Conservation (phyloP, 1,140 invertebrate genomes). For the Anoplolepis gracilipes region DNA sequence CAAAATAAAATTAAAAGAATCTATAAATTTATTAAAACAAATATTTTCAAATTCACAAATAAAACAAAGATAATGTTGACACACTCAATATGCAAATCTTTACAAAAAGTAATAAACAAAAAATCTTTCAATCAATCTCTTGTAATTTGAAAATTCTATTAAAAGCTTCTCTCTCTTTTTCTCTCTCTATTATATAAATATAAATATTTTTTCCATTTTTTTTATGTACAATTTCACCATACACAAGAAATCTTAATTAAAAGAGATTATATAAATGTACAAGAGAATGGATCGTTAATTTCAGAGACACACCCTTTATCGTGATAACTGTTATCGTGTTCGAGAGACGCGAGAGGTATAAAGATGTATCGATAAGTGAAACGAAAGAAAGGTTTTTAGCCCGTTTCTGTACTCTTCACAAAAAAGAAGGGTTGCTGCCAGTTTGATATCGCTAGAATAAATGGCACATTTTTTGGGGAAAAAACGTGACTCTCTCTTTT, state of each 20-base stretch:
- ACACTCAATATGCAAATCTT: neutral
- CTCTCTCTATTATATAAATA: neutral
- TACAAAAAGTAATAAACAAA: neutral
- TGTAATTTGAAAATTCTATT: neutral
- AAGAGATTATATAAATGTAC: neutral
- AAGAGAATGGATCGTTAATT: conserved; percentile 40
- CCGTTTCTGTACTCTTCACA: neutral
- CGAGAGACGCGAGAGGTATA: neutral
- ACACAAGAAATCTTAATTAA: neutral
- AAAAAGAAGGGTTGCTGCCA: neutral
- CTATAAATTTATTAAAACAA: neutral
- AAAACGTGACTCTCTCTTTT: neutral
- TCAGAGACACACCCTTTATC: conserved; percentile 14
- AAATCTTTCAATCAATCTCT: neutral
- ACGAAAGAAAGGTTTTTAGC: conserved; percentile 35
- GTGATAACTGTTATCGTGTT: conserved; percentile 39
- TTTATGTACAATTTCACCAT: neutral
- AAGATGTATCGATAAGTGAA: conserved; percentile 53
- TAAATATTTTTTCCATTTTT: neutral
- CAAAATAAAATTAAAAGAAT: neutral
- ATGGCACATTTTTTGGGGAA: neutral
- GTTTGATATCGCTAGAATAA: neutral
- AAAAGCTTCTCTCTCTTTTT: too few relatives aligned
- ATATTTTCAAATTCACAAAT: neutral
- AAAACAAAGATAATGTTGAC: neutral